These are phyloP conservation scores for Ophonus ardosiacus DNA, from an alignment of 2,888 invertebrate genomes.

Conservation along the genomic window DNA sequence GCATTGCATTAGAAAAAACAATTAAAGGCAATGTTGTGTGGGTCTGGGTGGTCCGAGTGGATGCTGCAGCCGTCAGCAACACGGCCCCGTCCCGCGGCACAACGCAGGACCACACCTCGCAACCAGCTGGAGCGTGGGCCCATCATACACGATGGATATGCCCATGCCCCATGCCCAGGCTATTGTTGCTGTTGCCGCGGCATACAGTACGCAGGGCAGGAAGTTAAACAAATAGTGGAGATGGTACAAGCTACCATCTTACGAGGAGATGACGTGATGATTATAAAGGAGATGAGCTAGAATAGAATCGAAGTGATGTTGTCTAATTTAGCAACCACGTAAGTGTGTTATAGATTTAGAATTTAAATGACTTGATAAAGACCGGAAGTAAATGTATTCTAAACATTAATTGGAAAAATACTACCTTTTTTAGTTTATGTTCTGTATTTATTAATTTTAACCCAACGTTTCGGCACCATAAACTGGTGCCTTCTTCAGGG, in stretches of 20 bases:
- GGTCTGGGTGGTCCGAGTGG: conserved; percentile 59
- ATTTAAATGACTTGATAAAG: too few relatives aligned
- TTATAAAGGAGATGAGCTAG: too few relatives aligned
- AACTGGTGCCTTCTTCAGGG: too few relatives aligned
- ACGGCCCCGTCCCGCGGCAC: conserved; percentile 39
- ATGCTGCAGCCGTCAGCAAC: conserved; percentile 57
- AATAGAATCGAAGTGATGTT: too few relatives aligned
- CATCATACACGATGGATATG: neutral
- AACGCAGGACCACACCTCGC: neutral
- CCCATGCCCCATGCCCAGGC: neutral
- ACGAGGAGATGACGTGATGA: neutral
- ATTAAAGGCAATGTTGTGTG: neutral
- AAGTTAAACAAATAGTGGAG: too few relatives aligned
- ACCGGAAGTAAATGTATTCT: too few relatives aligned
- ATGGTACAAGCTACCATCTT: neutral
- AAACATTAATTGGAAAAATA: too few relatives aligned
- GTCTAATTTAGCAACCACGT: too few relatives aligned
- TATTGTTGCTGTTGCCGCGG: neutral
- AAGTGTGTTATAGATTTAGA: too few relatives aligned
- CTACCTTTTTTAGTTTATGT: too few relatives aligned
- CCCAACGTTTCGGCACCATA: too few relatives aligned
- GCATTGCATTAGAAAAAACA: neutral
- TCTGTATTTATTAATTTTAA: too few relatives aligned
- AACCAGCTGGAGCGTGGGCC: conserved; percentile 25
- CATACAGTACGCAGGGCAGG: neutral